A percentile compares a stretch with the other conserved stretches of the same genome.
Conservation (phyloP, 2,113 vertebrate species). For the Pseudonaja textilis region DNA sequence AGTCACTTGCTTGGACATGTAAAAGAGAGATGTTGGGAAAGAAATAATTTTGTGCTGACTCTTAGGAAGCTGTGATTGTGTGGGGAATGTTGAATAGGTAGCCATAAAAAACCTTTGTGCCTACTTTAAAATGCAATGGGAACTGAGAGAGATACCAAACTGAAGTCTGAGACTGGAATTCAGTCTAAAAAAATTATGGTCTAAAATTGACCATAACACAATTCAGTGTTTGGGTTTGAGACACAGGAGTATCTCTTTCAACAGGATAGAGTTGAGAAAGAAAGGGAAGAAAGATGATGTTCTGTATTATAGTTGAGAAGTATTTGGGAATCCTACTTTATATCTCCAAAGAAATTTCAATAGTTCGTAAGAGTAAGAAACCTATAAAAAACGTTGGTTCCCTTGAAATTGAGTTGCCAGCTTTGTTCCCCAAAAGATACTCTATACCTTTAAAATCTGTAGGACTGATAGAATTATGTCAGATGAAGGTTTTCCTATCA, state of each 20-base stretch:
- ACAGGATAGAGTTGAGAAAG: constrained; percentile 1
- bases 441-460: not conserved
- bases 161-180: not conserved
- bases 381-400: constrained; percentile 11
- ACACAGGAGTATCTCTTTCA: constrained; percentile 1
- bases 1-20: constrained; percentile 6
- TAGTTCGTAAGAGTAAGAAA: constrained; percentile 23
- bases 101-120: not conserved
- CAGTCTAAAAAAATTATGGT: too few relatives aligned
- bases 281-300: constrained; percentile 3
- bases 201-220: accelerated
- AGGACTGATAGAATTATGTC: not conserved
- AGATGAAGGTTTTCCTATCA: not conserved
- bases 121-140: not conserved
- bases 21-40: constrained; percentile 9
- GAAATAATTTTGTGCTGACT: not conserved
- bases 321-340: constrained; percentile 18
- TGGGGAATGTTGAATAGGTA: not conserved
- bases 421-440: not conserved
- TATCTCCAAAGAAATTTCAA: not conserved
- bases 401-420: not conserved
- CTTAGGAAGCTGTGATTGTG: constrained; percentile 26
- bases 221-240: not conserved
- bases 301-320: not conserved
- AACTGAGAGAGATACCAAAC: not conserved